Percentiles rank a stretch among this genome's conserved stretches.
These are phyloP conservation scores for Notospermus geniculatus DNA, from an alignment of 1,140 invertebrate species.

Conservation along the genomic window DNA sequence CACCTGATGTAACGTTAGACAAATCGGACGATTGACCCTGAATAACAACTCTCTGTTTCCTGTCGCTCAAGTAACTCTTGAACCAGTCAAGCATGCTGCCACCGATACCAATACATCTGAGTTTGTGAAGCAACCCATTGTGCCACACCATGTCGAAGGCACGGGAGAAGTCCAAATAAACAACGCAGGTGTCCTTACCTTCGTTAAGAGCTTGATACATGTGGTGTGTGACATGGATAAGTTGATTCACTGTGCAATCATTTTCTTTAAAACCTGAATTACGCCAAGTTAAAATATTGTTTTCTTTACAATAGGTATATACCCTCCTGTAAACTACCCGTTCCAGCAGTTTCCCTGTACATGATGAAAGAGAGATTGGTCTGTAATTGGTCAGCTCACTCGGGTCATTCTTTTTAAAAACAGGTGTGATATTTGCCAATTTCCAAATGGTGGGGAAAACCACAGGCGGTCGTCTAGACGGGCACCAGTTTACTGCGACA, in stretches of 20 bases:
- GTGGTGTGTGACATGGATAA: conserved; percentile 10
- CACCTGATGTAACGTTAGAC: conserved; percentile 2
- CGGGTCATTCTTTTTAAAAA: no score
- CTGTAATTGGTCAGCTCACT: no score
- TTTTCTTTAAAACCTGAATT: background rate
- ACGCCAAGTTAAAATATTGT: background rate
- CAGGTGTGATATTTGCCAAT: no score
- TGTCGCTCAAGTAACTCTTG: background rate
- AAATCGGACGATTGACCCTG: background rate
- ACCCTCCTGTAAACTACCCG: no score
- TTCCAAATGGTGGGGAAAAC: no score
- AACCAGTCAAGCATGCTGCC: background rate
- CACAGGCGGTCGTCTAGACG: no score
- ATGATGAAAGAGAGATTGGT: no score
- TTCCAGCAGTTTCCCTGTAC: no score
- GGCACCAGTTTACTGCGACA: no score
- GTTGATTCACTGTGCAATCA: conserved; percentile 3
- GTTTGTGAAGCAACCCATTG: conserved; percentile 11
- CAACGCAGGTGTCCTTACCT: conserved; percentile 6
- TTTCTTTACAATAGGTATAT: background rate
- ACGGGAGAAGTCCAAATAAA: conserved; percentile 11
- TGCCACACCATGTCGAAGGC: conserved; percentile 18
- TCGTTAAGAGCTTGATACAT: conserved; percentile 5
- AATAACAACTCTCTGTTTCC: conserved; percentile 4
- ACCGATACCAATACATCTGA: conserved; percentile 3